Conservation (phyloP, 2,797 vertebrate species). For the Pteropus rufus region DNA sequence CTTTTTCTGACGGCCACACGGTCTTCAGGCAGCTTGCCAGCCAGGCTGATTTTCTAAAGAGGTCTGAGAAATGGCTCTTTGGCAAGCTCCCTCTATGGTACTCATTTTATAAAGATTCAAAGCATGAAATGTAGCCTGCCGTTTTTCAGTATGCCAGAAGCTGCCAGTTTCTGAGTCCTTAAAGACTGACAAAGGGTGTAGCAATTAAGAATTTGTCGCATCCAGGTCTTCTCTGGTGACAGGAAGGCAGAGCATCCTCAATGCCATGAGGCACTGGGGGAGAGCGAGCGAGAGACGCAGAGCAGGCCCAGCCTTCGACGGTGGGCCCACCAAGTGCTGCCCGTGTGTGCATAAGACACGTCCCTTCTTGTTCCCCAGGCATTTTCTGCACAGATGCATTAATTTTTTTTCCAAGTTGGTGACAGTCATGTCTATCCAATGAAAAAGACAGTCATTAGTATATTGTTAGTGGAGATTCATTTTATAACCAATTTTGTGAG, state of each 20-base stretch:
- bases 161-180: neutral
- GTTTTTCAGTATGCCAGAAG: neutral
- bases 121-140: neutral
- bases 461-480: neutral
- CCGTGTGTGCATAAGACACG: neutral
- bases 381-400: neutral
- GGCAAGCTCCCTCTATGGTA: neutral
- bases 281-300: neutral
- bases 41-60: neutral
- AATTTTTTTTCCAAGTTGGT: neutral
- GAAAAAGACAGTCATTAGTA: neutral
- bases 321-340: too few species aligned
- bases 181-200: neutral
- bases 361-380: neutral
- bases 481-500: neutral
- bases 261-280: neutral
- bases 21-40: neutral
- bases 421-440: neutral
- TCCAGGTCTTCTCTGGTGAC: neutral
- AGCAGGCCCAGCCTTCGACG: too few species aligned
- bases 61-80: neutral
- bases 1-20: conserved; percentile 5
- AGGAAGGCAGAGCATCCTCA: neutral
- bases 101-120: neutral
- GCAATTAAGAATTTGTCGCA: neutral